phyloP scores from a whole-genome alignment of 1,140 invertebrate genomes.

The Orchesella cincta region DNA sequence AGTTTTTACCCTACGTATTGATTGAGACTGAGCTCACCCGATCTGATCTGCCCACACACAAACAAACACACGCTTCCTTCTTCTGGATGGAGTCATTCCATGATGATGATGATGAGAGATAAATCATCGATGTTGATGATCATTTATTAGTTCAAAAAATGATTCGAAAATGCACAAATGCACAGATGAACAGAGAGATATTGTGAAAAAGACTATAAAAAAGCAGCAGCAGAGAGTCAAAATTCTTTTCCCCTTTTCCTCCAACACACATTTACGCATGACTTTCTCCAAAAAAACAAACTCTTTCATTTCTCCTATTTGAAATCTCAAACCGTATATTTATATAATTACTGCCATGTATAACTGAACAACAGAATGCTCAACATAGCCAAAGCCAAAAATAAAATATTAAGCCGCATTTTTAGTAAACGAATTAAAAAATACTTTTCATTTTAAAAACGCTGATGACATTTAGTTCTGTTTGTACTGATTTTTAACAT shows the following conservation, averaged over 20 bases:
- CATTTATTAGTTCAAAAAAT: no score
- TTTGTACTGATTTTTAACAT: background rate
- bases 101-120: background rate
- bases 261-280: background rate
- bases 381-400: conserved; percentile 21
- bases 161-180: no score
- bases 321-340: no score
- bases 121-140: no score
- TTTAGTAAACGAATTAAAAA: background rate
- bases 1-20: conserved; percentile 28
- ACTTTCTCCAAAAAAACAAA: background rate
- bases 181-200: conserved; percentile 2
- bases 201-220: background rate
- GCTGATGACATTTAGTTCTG: background rate
- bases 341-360: no score
- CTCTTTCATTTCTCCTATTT: background rate
- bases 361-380: no score
- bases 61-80: background rate
- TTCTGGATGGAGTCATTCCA: background rate
- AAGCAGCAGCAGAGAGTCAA: conserved; percentile 7
- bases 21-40: conserved; percentile 26
- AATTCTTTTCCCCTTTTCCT: background rate
- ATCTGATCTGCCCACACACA: background rate
- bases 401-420: background rate
- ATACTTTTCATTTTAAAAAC: background rate